phyloP scores from a whole-genome alignment of 1,140 invertebrate species.

The Heterodera schachtii region DNA sequence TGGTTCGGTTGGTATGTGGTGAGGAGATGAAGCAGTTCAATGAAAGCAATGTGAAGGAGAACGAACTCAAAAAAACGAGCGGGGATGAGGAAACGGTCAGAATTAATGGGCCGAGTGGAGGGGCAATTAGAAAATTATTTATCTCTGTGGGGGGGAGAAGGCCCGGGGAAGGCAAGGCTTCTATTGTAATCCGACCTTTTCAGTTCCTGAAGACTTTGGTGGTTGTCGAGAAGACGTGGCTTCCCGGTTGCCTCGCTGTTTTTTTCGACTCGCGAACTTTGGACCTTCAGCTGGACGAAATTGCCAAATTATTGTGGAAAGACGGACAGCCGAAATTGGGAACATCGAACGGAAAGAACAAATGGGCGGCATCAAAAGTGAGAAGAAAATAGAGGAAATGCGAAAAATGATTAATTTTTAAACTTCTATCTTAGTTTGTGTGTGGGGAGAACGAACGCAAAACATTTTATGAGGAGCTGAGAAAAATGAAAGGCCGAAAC shows the following conservation, averaged over 20 bases:
- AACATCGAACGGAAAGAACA: neutral
- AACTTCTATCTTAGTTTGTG: neutral
- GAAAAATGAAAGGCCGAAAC: slow-evolving; percentile 8
- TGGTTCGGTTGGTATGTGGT: too few relatives aligned
- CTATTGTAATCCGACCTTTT: neutral
- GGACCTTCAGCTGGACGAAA: neutral
- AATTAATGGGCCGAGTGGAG: too few relatives aligned
- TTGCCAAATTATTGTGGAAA: neutral
- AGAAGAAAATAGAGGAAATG: neutral
- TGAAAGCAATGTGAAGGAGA: too few relatives aligned
- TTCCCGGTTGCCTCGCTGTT: neutral
- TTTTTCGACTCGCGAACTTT: slow-evolving; percentile 24
- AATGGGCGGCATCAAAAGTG: slow-evolving; percentile 22
- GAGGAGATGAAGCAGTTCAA: too few relatives aligned
- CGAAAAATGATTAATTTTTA: too few relatives aligned
- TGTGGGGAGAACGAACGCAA: slow-evolving; percentile 1
- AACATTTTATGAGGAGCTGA: neutral
- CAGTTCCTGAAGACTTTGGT: slow-evolving; percentile 6
- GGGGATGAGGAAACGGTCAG: too few relatives aligned
- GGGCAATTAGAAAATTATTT: too few relatives aligned
- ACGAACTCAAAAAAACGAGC: too few relatives aligned
- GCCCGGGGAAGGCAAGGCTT: too few relatives aligned
- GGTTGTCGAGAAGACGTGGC: slow-evolving; percentile 13
- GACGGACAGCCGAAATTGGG: slow-evolving; percentile 2
- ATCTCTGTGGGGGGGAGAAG: too few relatives aligned